Base-by-base conservation (phyloP, 1,140 invertebrate species). In the Ephestia elutella region DNA sequence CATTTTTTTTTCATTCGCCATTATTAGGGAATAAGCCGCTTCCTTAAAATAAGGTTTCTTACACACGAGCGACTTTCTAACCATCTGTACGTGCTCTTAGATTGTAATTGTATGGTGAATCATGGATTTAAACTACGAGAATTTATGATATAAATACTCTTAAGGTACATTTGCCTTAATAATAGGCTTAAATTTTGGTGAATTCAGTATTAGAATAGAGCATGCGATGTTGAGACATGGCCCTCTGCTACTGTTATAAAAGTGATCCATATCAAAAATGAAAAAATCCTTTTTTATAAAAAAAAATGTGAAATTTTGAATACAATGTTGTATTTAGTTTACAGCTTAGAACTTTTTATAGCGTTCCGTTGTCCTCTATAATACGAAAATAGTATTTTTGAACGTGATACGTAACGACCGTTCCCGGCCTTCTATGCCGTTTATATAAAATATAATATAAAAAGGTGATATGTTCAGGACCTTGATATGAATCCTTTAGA, bases 101-200 rank as follows among this genome's bases (percentile, higher is more conserved):
- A 57, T 38, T 11, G 50, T 63, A 63, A 58, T 56, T 54, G 60
- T 49, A 56, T 63, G 61, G 7, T 25, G 50, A 25, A 35, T 51
- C 21, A 48, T 56, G 21, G 38, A 19, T 35, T 25, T 25, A 25
- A 25, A 32, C 9, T 51, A 20, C 13, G 19, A 11, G 38, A 7
- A 28, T 44, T 56, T 7, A 28, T 28, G 48, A 54, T 60, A 60
- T 60, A 49, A 20, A 57, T 63, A 15, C 15, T 49, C 18, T 63
- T 25, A 63, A 57, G 56, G 28, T 58, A 58, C 21, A 61, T 49
- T 49, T 28, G 61, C 61, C 61, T 58, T 63, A 58, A 58, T 62
- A 62, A 49, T 62, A 62, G 56, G 61, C 61, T 63, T 58, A 58
- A 25, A 53, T 63, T 63, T 62, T 58, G 51, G 51, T 63, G 57